Base-by-base conservation (phyloP, 2,797 vertebrate genomes). In the Coregonus ussuriensis region DNA sequence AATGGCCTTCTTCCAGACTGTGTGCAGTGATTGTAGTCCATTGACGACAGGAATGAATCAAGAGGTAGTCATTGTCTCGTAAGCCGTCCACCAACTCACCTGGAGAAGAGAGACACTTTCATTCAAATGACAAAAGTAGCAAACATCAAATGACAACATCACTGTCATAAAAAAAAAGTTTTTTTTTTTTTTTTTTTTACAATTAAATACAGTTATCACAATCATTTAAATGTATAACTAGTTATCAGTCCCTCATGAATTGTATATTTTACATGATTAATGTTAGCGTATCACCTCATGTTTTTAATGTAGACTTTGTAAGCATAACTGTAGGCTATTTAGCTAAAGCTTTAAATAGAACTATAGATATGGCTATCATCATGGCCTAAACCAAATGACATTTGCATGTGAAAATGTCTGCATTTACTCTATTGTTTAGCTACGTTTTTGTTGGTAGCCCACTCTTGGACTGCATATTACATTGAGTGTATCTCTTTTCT, bases 21-120 rank as follows among this genome's bases (percentile, higher is more conserved):
- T 99, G 98, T 88, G 98, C 98, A 76, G 98, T 99, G 79, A 99
- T 97, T 70, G 98, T 99, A 52, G 98, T 99, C 98, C 98, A 99
- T 90, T 99, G 98, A 59, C 98, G 96, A 82, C 98, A 99, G 0
- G 98, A 99, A 92, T 99, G 98, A 89, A 99, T 94, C 91, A 99
- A 95, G 93, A 99, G 96, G 92, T 96, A 97, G 92, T 99, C 98
- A 0, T 96, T 96, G 85, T 99, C 97, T 90, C 97, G 92, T 83
- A 99, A 95, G 72, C 97, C 97, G 94, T 99, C 98, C 73, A 98
- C 93, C 41, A 93, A 84, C 93, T 99, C 96, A 85, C 97, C 98
- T 99, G 88, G 47, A 91, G 89, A 77, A 71, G 93, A 54, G 33
- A 63, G 66, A n/a, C 31, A 54, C 13, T 69, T 11, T 7, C 35